Evolutionary conservation across 2,113 vertebrate species (phyloP).

Genomic region (Neomonachus schauinslandi): DNA sequence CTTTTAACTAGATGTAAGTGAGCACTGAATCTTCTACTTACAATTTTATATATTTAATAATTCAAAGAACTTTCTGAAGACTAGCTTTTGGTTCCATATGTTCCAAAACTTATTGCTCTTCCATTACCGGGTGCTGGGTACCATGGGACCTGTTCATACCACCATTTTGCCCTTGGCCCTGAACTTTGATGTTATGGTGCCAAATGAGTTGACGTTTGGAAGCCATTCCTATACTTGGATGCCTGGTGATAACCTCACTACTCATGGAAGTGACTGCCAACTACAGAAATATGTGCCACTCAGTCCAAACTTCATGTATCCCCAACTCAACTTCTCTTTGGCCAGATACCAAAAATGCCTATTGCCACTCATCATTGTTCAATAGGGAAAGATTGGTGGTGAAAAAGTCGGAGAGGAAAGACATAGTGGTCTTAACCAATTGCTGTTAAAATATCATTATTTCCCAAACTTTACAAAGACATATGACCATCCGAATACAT

Average conservation of each 20-base stretch:
- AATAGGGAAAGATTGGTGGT: neutral
- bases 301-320: neutral
- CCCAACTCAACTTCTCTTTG: neutral
- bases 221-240: neutral
- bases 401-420: neutral
- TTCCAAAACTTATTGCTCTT: slow-evolving; percentile 22
- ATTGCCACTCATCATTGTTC: neutral
- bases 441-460: neutral
- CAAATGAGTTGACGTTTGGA: neutral
- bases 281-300: neutral
- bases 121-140: neutral
- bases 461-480: neutral
- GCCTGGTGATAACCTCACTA: neutral
- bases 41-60: neutral
- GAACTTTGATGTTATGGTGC: neutral
- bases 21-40: slow-evolving; percentile 6
- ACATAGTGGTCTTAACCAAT: neutral
- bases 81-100: neutral
- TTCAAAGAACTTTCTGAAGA: neutral
- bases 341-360: neutral
- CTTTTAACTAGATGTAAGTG: neutral
- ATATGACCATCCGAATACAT: neutral
- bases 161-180: neutral
- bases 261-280: neutral
- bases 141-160: neutral